Evolutionary conservation across 2,888 invertebrate species (phyloP).

Genomic region (Tuta absoluta): DNA sequence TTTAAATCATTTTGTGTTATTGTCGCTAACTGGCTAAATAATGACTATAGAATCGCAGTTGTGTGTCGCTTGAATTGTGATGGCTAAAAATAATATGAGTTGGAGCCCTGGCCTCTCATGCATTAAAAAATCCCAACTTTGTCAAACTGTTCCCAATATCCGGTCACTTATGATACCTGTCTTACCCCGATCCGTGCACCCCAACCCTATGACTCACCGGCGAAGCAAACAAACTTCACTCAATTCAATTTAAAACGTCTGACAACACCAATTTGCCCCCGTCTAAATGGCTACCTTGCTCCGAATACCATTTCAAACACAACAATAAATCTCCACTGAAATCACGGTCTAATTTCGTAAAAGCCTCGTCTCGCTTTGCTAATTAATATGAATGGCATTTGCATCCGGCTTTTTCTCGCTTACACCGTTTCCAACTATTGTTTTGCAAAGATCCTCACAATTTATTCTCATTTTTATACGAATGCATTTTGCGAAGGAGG

Average conservation of each 20-base stretch:
- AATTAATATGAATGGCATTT: conserved; percentile 82
- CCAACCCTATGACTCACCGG: conserved; percentile 47
- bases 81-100: no score
- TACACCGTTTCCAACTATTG: conserved; percentile 80
- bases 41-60: no score
- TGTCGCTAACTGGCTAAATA: no score
- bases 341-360: conserved; percentile 82
- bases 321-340: conserved; percentile 80
- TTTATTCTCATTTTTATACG: conserved; percentile 77
- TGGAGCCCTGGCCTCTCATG: no score
- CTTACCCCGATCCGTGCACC: conserved; percentile 35
- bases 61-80: no score
- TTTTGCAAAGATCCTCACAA: conserved; percentile 80
- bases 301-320: conserved; percentile 78
- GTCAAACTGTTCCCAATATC: background rate
- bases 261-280: conserved; percentile 75
- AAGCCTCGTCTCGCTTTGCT: conserved; percentile 81
- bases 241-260: conserved; percentile 76
- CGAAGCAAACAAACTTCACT: conserved; percentile 67
- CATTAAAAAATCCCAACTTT: no score
- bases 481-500: conserved; percentile 61
- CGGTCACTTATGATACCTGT: background rate
- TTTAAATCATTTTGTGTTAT: no score
- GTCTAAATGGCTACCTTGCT: conserved; percentile 78
- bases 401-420: conserved; percentile 81